These are phyloP conservation scores for Odobenus rosmarus DNA, from an alignment of 2,113 vertebrate genomes.

Conservation along the genomic window DNA sequence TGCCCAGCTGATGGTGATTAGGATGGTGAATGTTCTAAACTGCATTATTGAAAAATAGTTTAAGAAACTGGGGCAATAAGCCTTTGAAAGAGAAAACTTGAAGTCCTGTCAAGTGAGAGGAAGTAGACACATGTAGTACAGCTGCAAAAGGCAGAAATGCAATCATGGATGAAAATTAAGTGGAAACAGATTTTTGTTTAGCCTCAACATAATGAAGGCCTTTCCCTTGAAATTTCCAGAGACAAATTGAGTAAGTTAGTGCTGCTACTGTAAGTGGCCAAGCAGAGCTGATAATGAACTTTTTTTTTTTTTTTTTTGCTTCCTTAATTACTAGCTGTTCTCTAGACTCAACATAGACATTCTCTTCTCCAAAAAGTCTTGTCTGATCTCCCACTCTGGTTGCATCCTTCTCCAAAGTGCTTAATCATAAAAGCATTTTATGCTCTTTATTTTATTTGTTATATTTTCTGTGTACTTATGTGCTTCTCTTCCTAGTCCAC, in stretches of 20 bases:
- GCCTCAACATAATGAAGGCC: not conserved
- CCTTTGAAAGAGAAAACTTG: not conserved
- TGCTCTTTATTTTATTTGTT: not conserved
- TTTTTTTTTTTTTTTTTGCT: not conserved
- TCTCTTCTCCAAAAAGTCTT: not conserved
- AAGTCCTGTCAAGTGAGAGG: not conserved
- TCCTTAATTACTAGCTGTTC: not conserved
- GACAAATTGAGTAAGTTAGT: not conserved
- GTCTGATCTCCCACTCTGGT: not conserved
- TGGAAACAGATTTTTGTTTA: not conserved
- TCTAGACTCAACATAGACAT: not conserved
- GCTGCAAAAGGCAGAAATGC: not conserved
- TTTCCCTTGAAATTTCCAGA: not conserved
- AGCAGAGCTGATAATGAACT: not conserved
- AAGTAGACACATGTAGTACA: not conserved
- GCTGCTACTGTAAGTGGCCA: not conserved
- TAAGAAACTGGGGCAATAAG: not conserved
- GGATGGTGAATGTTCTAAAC: not conserved
- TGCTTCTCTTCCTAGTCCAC: not conserved
- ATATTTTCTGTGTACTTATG: not conserved
- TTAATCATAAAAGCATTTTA: not conserved
- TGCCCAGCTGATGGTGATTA: not conserved
- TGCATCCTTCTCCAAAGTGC: not conserved
- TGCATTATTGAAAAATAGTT: not conserved
- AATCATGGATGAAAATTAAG: not conserved